Evolutionary conservation across 2,113 vertebrate genomes (phyloP).

Genomic region (Protomyctophum bolini): DNA sequence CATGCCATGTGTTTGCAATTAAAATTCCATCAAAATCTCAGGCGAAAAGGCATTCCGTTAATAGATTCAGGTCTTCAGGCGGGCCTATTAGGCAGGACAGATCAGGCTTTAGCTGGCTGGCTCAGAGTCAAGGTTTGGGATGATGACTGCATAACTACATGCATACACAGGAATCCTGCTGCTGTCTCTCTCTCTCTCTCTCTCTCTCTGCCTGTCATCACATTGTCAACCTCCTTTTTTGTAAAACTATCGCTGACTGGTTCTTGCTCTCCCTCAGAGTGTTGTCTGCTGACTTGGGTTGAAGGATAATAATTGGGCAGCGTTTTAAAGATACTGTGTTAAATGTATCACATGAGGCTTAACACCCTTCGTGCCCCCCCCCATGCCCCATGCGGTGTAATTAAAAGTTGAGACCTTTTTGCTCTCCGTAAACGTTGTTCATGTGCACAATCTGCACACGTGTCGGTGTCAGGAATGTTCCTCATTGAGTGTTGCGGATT

Average conservation of each 20-base stretch:
- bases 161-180: constrained; percentile 29
- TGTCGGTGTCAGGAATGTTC: constrained; percentile 50
- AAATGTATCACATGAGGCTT: constrained; percentile 41
- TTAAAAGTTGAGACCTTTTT: constrained; percentile 43
- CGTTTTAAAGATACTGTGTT: constrained; percentile 37
- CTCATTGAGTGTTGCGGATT: constrained; percentile 49
- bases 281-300: constrained; percentile 34
- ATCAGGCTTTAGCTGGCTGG: constrained; percentile 38
- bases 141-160: constrained; percentile 54
- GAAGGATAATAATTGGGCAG: constrained; percentile 36
- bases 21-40: constrained; percentile 62
- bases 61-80: constrained; percentile 45
- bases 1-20: constrained; percentile 67
- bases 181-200: constrained; percentile 3
- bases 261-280: neutral
- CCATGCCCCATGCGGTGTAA: constrained; percentile 24
- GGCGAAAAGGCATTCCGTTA: constrained; percentile 25
- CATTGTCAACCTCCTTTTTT: too few species aligned
- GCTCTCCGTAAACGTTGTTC: constrained; percentile 40
- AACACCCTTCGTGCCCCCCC: constrained; percentile 4
- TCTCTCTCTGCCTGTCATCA: neutral
- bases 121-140: constrained; percentile 47
- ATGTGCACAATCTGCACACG: constrained; percentile 23
- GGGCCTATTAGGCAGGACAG: constrained; percentile 36
- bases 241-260: too few species aligned